These are phyloP conservation scores for Hapalemur alaotrensis DNA, from an alignment of 2,797 vertebrate genomes.

Conservation along the genomic window DNA sequence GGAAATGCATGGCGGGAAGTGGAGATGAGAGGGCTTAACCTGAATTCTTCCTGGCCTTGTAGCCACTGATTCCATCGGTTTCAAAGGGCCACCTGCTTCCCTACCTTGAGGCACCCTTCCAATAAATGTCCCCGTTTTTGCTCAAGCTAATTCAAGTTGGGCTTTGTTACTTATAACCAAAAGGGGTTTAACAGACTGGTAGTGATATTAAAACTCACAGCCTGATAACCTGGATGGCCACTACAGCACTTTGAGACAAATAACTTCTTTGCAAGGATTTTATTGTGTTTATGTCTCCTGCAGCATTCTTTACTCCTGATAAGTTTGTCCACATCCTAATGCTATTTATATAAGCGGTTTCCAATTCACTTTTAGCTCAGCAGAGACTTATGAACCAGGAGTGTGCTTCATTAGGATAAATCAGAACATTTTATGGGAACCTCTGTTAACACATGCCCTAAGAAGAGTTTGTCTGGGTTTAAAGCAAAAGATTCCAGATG, in stretches of 20 bases:
- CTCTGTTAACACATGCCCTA: neutral
- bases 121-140: neutral
- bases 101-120: neutral
- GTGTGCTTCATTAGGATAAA: neutral
- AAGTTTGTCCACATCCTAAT: neutral
- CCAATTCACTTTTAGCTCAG: neutral
- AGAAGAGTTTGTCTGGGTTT: neutral
- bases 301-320: neutral
- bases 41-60: neutral
- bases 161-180: neutral
- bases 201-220: neutral
- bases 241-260: neutral
- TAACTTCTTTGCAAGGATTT: neutral
- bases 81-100: neutral
- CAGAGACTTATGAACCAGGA: neutral
- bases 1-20: neutral
- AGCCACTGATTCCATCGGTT: neutral
- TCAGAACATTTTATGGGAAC: neutral
- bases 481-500: neutral
- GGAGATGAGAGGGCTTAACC: neutral
- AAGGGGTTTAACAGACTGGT: neutral
- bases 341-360: neutral
- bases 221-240: neutral
- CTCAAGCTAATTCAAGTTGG: neutral
- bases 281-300: neutral